These are phyloP conservation scores for Tragelaphus strepsiceros DNA, from an alignment of 2,113 vertebrate species.

Conservation along the genomic window DNA sequence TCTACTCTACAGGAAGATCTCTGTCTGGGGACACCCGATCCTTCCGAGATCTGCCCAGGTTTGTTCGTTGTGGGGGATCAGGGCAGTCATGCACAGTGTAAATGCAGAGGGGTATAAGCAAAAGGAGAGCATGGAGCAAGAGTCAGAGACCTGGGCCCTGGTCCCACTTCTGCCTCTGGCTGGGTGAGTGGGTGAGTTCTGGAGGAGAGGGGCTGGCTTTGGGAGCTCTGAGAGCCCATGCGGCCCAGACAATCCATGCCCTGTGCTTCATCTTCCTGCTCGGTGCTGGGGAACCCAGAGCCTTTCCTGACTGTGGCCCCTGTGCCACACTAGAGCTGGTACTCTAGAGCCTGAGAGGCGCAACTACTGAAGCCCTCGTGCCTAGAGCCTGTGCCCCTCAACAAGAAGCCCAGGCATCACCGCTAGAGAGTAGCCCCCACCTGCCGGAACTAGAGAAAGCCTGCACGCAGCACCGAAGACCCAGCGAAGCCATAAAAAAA, in stretches of 20 bases:
- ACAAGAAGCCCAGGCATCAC: background rate
- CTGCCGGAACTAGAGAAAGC: background rate
- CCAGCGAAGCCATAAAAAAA: background rate
- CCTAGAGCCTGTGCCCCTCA: background rate
- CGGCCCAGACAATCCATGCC: background rate
- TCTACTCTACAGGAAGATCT: background rate
- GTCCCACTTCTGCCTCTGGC: background rate
- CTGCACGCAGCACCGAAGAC: background rate
- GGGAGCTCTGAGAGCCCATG: background rate
- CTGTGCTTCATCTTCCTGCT: background rate
- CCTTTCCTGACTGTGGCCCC: background rate
- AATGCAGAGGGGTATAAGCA: background rate
- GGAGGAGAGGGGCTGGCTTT: background rate
- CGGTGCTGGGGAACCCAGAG: background rate
- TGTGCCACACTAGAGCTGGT: background rate
- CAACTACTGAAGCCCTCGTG: fast-evolving
- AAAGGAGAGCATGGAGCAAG: background rate
- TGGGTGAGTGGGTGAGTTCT: background rate
- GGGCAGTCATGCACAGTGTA: background rate
- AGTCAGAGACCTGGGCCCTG: background rate
- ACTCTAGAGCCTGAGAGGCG: background rate
- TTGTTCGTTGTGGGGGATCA: background rate
- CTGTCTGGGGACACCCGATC: background rate
- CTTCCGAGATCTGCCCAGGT: background rate
- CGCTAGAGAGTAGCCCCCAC: background rate